Evolutionary conservation across 2,888 invertebrate species (phyloP), one percentile per base, ranked within the genome.

Genomic region (Cheiracanthium punctorium): DNA sequence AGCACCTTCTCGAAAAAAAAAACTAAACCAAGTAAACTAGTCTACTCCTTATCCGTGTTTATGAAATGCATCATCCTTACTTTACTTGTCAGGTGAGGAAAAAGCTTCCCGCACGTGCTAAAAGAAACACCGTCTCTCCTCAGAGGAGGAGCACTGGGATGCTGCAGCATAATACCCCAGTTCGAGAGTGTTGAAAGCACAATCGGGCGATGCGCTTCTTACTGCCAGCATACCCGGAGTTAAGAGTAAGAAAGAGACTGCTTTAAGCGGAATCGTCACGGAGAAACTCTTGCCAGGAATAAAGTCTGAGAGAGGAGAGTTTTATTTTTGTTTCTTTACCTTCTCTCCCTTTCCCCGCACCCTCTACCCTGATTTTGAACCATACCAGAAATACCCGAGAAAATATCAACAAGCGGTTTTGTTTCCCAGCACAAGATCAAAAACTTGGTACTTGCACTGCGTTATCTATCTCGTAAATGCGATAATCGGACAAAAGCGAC

Each of bases 271-370:
- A 72, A 73, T 37, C 79, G 84, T 80, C 79, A 79, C 41, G 14
- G 17, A 20, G 69, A 43, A 79, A 52, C 33, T 33, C 76, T 64
- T 79, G 84, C 84, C 84, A 85, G 67, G 73, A 84, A 82, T 75
- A 82, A 75, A 64, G 67, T 29, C 28, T 37, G 24, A 12, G 80
- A 32, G 64, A 64, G 58, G 48, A 64, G 71, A 41, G 71, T 41
- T 28, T 69, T 70, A 41, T 58, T 73, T 65, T 84, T 84, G 33
- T 84, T 84, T 67, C 69, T 74, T 52, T 65, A 65, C 2, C 37
- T 67, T 52, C 37, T 28, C 58, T 17, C 28, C n/a, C 17, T 33
- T 30, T 20, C 67, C 32, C 20, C 30, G 67, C 73, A 32, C 52
- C 52, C 73, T 17, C 17, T n/a, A 37, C 14, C 41, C 24, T 30